phyloP scores from a whole-genome alignment of 2,797 vertebrate species.

The Galagoides demidoff region DNA sequence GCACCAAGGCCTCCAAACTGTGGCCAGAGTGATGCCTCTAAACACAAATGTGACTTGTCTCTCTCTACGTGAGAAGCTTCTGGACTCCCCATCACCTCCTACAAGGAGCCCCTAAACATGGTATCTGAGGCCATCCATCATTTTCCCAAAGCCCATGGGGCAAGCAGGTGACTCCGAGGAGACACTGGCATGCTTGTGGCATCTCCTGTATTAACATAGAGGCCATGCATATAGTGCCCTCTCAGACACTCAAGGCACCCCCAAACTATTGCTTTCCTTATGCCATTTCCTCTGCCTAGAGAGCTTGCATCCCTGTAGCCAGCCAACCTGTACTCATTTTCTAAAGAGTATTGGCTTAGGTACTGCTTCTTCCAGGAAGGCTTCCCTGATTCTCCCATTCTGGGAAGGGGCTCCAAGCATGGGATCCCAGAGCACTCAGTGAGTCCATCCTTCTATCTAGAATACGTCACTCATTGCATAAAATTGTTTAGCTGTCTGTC shows the following conservation, averaged over 20 bases:
- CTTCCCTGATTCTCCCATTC: neutral
- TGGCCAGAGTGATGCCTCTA: neutral
- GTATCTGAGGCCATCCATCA: neutral
- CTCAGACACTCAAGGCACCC: neutral
- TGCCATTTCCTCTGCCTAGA: neutral
- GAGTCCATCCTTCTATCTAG: neutral
- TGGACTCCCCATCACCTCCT: neutral
- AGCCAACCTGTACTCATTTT: neutral
- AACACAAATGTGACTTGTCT: neutral
- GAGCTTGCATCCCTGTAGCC: too few relatives aligned
- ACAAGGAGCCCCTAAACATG: neutral
- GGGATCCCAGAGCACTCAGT: neutral
- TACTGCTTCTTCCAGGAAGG: neutral
- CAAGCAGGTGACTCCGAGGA: neutral
- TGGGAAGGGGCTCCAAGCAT: neutral
- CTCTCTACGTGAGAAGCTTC: neutral
- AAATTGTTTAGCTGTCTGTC: neutral
- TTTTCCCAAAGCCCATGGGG: neutral
- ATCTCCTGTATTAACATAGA: neutral
- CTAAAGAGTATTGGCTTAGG: neutral
- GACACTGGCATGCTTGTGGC: neutral
- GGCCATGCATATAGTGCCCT: neutral
- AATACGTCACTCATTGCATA: neutral
- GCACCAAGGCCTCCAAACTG: neutral
- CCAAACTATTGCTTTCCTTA: neutral